Percentiles rank a stretch among this genome's conserved stretches.
Evolutionary conservation across 2,113 vertebrate species (phyloP).

Genomic region (Fregata magnificens): DNA sequence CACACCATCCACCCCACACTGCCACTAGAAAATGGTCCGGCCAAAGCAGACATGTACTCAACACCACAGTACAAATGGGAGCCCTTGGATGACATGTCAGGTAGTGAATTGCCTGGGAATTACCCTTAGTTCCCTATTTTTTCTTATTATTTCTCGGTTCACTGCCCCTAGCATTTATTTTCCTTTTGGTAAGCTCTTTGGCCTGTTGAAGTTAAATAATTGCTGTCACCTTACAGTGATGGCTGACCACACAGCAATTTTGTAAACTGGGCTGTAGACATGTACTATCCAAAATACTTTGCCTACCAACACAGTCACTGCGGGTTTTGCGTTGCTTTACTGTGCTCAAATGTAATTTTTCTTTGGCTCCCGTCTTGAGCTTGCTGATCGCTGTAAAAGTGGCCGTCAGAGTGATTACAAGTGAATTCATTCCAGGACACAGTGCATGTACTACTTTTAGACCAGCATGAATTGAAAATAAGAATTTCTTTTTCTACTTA

Average conservation of each 20-base stretch:
- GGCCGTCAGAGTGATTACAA: background rate
- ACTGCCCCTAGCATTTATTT: background rate
- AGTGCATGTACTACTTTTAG: background rate
- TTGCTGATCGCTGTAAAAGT: background rate
- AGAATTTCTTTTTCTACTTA: conserved; percentile 52
- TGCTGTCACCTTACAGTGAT: background rate
- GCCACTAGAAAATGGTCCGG: conserved; percentile 87
- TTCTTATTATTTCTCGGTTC: background rate
- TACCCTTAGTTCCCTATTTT: background rate
- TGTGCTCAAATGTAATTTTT: background rate
- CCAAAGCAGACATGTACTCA: conserved; percentile 87
- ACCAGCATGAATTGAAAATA: background rate
- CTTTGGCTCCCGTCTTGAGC: background rate
- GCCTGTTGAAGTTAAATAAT: background rate
- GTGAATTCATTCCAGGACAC: background rate
- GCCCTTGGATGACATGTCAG: conserved; percentile 66
- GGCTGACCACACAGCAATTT: rapidly evolving
- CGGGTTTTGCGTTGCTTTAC: background rate
- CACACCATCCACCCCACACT: conserved; percentile 75
- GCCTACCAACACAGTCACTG: background rate
- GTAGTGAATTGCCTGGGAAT: conserved; percentile 62
- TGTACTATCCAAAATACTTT: background rate
- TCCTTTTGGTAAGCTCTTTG: background rate
- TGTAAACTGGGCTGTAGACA: background rate
- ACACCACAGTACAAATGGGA: conserved; percentile 93